Evolutionary conservation across 2,888 invertebrate genomes (phyloP).

Genomic region (Latheticus oryzae): DNA sequence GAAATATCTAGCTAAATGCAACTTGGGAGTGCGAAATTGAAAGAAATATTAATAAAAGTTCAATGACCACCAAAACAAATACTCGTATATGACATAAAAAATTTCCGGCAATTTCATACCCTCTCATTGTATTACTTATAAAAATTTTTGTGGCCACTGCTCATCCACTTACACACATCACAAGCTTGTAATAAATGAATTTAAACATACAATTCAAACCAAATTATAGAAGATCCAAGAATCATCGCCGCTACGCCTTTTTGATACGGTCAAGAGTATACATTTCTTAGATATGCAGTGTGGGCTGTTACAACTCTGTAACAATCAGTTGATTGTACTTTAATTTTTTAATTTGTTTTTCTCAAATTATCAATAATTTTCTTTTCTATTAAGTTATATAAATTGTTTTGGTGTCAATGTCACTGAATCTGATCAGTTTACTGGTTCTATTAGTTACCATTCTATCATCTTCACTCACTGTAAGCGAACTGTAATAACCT

Average conservation of each 20-base stretch:
- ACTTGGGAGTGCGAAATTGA: no score
- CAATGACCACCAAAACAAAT: no score
- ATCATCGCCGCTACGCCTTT: conserved; percentile 52
- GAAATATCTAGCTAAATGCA: no score
- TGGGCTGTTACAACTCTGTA: conserved; percentile 34
- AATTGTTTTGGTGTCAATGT: conserved; percentile 1
- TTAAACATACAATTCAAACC: conserved; percentile 56
- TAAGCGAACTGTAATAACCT: conserved; percentile 32
- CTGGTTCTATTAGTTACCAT: background rate
- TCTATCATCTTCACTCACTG: background rate
- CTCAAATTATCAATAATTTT: no score
- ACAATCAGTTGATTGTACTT: conserved; percentile 24
- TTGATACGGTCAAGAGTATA: conserved; percentile 40
- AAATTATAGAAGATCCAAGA: conserved; percentile 55
- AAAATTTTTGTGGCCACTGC: no score
- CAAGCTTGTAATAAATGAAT: conserved; percentile 53
- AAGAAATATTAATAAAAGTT: no score
- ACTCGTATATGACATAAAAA: no score
- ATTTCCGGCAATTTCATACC: no score
- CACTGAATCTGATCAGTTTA: conserved; percentile 10
- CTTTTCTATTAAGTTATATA: no score
- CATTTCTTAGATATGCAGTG: conserved; percentile 34
- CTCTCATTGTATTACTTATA: no score
- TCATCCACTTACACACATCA: conserved; percentile 51
- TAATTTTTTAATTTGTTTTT: no score